These are phyloP conservation scores for Gymnodraco acuticeps DNA, from an alignment of 2,797 vertebrate species.

Conservation along the genomic window DNA sequence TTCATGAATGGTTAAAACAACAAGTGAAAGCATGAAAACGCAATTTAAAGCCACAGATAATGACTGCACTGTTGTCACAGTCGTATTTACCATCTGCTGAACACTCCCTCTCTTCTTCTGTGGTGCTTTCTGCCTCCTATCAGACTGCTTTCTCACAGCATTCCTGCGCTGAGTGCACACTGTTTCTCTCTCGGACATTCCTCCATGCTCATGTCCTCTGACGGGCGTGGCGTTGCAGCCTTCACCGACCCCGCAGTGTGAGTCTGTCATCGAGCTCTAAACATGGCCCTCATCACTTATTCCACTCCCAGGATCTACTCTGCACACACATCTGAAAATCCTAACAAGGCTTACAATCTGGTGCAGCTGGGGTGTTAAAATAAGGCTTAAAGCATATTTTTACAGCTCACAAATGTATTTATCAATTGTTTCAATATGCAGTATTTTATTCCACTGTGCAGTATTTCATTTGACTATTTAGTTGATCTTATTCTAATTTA, in stretches of 20 bases:
- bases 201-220: slow-evolving; percentile 50
- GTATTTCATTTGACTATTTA: too few relatives aligned
- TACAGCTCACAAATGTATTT: too few relatives aligned
- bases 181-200: slow-evolving; percentile 55
- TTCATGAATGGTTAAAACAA: slow-evolving; percentile 54
- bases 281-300: slow-evolving; percentile 37
- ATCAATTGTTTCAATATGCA: too few relatives aligned
- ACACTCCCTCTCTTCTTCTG: slow-evolving; percentile 4
- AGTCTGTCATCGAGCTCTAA: slow-evolving; percentile 69
- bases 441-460: too few relatives aligned
- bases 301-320: slow-evolving; percentile 47
- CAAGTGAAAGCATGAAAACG: slow-evolving; percentile 37
- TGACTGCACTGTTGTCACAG: slow-evolving; percentile 46
- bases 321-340: neutral
- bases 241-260: slow-evolving; percentile 51
- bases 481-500: too few relatives aligned
- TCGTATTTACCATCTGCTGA: slow-evolving; percentile 36
- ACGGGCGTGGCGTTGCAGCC: slow-evolving; percentile 50
- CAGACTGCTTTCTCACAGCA: slow-evolving; percentile 21
- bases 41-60: slow-evolving; percentile 53
- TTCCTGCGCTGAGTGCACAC: slow-evolving; percentile 31
- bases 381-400: neutral
- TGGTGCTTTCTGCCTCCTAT: slow-evolving; percentile 18
- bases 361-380: neutral
- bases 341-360: neutral